Percentiles rank a stretch among this genome's conserved stretches.
Evolutionary conservation across 1,140 invertebrate species (phyloP).

Genomic region (Trissolcus basalis): DNA sequence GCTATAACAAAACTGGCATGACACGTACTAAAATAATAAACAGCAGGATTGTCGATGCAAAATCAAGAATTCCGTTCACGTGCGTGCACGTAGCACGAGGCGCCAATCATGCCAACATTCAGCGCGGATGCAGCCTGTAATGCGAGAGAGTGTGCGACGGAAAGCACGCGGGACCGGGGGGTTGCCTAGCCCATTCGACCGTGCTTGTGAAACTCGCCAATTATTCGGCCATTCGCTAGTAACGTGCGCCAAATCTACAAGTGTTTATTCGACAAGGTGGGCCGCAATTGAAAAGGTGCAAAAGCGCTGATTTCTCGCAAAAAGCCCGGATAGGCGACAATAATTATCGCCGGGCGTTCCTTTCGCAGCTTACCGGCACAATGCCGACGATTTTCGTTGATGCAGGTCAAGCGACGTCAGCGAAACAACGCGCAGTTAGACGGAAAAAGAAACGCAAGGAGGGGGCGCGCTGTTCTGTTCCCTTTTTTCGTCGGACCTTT

Average conservation of each 20-base stretch:
- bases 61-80: constrained; percentile 72
- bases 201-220: constrained; percentile 71
- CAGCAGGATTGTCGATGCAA: constrained; percentile 56
- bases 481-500: constrained; percentile 15
- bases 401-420: constrained; percentile 69
- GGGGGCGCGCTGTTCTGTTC: not conserved
- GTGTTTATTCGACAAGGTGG: constrained; percentile 66
- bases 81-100: constrained; percentile 65
- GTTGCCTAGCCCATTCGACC: constrained; percentile 55
- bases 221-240: constrained; percentile 74
- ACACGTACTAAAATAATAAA: constrained; percentile 71
- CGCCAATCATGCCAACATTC: constrained; percentile 75
- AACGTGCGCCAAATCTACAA: constrained; percentile 76
- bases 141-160: constrained; percentile 52
- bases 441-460: constrained; percentile 12
- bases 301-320: constrained; percentile 71
- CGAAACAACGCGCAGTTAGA: constrained; percentile 32
- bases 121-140: constrained; percentile 62
- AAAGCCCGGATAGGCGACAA: constrained; percentile 64
- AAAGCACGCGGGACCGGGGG: constrained; percentile 13
- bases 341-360: constrained; percentile 64
- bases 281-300: constrained; percentile 47
- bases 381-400: constrained; percentile 60
- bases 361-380: constrained; percentile 47
- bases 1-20: constrained; percentile 48